A percentile compares a stretch with the other conserved stretches of the same genome.
These are phyloP conservation scores for Miniopterus natalensis DNA, from an alignment of 2,113 vertebrate species.

Conservation along the genomic window DNA sequence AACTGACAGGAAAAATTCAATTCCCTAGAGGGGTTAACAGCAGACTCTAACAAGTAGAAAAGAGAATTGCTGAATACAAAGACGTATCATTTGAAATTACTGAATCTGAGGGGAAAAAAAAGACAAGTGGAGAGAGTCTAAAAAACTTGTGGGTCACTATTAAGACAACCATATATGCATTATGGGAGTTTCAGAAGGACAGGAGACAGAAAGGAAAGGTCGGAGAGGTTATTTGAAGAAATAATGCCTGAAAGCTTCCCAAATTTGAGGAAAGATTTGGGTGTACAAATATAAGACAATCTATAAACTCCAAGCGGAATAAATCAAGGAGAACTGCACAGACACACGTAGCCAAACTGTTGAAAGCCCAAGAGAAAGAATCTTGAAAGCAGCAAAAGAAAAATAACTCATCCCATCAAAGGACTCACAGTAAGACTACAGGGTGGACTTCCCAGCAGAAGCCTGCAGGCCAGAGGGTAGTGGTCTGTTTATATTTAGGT, in stretches of 20 bases:
- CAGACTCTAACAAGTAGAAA: background rate
- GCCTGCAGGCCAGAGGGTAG: too few species aligned
- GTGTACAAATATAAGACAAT: background rate
- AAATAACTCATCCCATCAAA: background rate
- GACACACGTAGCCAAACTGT: background rate
- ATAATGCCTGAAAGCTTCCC: too few species aligned
- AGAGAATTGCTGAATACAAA: background rate
- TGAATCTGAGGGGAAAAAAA: background rate
- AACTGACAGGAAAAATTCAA: background rate
- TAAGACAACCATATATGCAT: background rate
- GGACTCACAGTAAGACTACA: background rate
- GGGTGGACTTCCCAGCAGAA: background rate
- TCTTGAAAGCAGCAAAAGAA: background rate
- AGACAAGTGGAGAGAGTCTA: background rate
- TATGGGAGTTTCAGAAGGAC: background rate
- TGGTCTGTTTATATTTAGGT: background rate
- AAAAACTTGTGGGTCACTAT: background rate
- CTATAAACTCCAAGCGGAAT: background rate
- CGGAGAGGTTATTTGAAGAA: background rate
- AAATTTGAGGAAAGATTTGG: too few species aligned
- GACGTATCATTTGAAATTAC: background rate
- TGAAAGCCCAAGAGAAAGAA: background rate
- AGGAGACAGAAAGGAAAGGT: background rate
- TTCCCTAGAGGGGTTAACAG: too few species aligned
- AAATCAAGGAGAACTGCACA: background rate